Base-by-base conservation (phyloP, 2,113 vertebrate species). In the Melospiza melodia region DNA sequence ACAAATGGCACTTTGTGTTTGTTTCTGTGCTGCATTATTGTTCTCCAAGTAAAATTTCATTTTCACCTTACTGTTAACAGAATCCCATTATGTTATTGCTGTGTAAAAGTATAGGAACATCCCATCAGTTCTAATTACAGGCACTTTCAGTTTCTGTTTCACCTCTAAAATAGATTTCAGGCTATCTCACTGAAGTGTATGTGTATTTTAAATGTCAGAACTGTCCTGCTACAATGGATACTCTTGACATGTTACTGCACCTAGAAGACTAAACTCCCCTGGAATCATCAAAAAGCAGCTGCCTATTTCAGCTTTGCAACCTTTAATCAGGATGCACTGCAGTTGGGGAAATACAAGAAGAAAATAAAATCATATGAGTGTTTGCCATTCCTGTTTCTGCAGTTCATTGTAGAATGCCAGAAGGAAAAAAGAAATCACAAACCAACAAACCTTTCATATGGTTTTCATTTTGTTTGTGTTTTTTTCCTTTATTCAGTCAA, bases 91-190 rank as follows among this genome's bases (percentile, higher is more conserved):
- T 94, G 78, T 98, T 98, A 98, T 98, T 98, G 98, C 98, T 98
- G 94, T 96, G 95, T 97, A 96, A 97, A 97, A 97, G 95, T 92
- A 96, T 41, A 97, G 96, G 97, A 96, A 93, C 90, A 97, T 96
- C 95, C 98, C 97, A 97, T 97, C 95, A 95, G 91, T 96, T 95
- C 95, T 96, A 97, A 69, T 89, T 95, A 98, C 96, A 98, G 98
- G 98, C 98, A 98, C 98, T 98, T 98, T 97, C 86, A 98, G 95
- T 95, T 95, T 98, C 97, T 96, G 90, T 97, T 97, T 97, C 88
- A 95, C 88, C 94, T 97, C 82, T 86, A 95, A 97, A 96, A 97
- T 54, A 84, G 69, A 46, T 82, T 95, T 97, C 81, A 94, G 65
- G 63, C 83, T 95, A 88, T 65, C 88, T 72, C 90, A 79, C 84